These are phyloP conservation scores for Rhynchophorus ferrugineus DNA, from an alignment of 1,140 invertebrate species.

Conservation along the genomic window DNA sequence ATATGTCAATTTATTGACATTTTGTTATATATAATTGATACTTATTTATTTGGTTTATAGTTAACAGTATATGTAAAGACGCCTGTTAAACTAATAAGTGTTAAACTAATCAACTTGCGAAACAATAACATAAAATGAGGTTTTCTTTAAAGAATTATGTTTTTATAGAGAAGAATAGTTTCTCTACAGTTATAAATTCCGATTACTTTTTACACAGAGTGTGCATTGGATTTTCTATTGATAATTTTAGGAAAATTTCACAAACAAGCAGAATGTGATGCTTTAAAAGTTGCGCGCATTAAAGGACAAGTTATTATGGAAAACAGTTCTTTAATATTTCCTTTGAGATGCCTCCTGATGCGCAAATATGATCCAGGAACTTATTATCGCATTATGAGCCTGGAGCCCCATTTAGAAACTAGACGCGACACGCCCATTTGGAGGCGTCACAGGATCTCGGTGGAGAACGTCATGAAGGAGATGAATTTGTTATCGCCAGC, in stretches of 20 bases:
- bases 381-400: conserved; percentile 53
- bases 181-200: too few relatives aligned
- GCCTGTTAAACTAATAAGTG: too few relatives aligned
- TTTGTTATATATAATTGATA: too few relatives aligned
- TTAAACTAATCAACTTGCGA: too few relatives aligned
- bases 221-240: too few relatives aligned
- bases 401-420: conserved; percentile 62
- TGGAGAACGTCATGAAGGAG: conserved; percentile 10
- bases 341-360: conserved; percentile 57
- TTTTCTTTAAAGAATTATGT: too few relatives aligned
- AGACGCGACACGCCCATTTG: conserved; percentile 52
- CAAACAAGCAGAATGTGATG: conserved; percentile 41
- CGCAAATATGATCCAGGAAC: conserved; percentile 52
- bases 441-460: conserved; percentile 43
- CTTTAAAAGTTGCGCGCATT: conserved; percentile 60
- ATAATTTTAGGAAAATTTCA: conserved; percentile 37
- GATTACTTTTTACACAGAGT: too few relatives aligned
- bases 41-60: too few relatives aligned
- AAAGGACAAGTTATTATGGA: conserved; percentile 16
- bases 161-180: too few relatives aligned
- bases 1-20: too few relatives aligned
- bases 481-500: conserved; percentile 44
- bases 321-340: conserved; percentile 46
- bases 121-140: too few relatives aligned
- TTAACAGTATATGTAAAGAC: too few relatives aligned